Percentiles rank a stretch among this genome's conserved stretches.
These are phyloP conservation scores for Parus major DNA, from an alignment of 2,113 vertebrate species.

Conservation along the genomic window DNA sequence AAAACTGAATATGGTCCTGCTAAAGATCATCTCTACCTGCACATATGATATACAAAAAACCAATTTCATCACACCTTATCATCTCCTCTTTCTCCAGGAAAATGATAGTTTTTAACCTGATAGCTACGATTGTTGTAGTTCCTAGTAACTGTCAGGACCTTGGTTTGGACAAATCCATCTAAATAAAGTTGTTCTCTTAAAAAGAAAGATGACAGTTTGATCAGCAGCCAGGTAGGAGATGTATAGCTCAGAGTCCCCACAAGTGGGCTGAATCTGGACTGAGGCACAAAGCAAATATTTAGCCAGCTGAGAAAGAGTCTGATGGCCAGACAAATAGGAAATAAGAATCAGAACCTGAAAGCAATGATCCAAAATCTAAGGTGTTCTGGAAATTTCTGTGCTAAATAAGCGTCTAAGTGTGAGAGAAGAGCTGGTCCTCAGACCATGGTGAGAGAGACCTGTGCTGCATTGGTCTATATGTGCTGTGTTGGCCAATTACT, in stretches of 20 bases:
- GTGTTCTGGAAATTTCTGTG: not conserved
- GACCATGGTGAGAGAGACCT: rapidly evolving
- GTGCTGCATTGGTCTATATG: not conserved
- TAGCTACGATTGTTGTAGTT: not conserved
- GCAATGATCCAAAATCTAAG: not conserved
- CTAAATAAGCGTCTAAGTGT: not conserved
- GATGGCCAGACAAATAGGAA: not conserved
- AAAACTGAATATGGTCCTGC: not conserved
- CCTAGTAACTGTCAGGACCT: not conserved
- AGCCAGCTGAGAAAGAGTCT: not conserved
- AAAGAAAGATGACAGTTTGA: not conserved
- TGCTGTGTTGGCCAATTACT: not conserved
- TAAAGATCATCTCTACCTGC: not conserved
- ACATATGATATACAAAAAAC: not conserved
- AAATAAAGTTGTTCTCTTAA: not conserved
- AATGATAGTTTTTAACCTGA: not conserved
- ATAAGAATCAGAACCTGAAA: not conserved
- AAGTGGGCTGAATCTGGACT: not conserved
- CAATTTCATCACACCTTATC: not conserved
- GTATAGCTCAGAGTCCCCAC: not conserved
- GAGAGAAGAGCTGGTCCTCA: not conserved
- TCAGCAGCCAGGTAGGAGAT: not conserved
- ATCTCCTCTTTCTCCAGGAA: not conserved
- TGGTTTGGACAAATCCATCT: not conserved
- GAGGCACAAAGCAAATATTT: not conserved